Evolutionary conservation across 2,888 invertebrate species (phyloP), one percentile per base, ranked within the genome.

Genomic region (Drosophila phalerata): DNA sequence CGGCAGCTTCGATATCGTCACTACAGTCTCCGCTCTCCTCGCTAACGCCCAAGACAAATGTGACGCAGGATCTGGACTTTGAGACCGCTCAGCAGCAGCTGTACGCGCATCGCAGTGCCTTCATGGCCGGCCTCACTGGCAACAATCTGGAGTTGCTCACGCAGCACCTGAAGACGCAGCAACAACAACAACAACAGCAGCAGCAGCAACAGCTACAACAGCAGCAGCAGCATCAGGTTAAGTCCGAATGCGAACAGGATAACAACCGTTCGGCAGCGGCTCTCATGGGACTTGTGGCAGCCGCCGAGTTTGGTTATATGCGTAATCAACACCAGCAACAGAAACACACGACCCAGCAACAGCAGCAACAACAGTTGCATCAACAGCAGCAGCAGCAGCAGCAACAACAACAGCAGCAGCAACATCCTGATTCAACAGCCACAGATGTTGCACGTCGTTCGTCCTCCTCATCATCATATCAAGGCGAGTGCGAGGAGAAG

Each of bases 391-490:
- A 17, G 30, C 48, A 48, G 11, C 48, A 48, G 61, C 75, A 69
- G 28, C 80, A 83, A 15, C 74, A 83, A 13, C 80, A n/a, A 11
- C 78, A 77, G 22, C 88, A 84, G 69, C 92, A 91, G 75, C 91
- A 92, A 79, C 92, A 92, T 86, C 92, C 92, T 68, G 92, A 92
- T 82, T 92, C 92, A 34, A 92, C 92, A 22, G 92, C 92, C 61
- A 88, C 89, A 91, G 91, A 90, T 90, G 89, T 90, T 88, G 84
- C 85, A 65, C 90, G 78, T 72, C 90, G 82, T 68, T 90, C 88
- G 73, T 90, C 91, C 63, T 88, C 85, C 57, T 81, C 86, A 52
- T 89, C 85, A 37, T 89, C 90, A 42, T 89, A 88, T 67, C 86
- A 79, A 55, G 89, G 84, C 49, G 90, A 89, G 58, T 84, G 90